Percentiles rank a stretch among this genome's conserved stretches.
Evolutionary conservation across 2,797 vertebrate genomes (phyloP).

Genomic region (Carcharodon carcharias): DNA sequence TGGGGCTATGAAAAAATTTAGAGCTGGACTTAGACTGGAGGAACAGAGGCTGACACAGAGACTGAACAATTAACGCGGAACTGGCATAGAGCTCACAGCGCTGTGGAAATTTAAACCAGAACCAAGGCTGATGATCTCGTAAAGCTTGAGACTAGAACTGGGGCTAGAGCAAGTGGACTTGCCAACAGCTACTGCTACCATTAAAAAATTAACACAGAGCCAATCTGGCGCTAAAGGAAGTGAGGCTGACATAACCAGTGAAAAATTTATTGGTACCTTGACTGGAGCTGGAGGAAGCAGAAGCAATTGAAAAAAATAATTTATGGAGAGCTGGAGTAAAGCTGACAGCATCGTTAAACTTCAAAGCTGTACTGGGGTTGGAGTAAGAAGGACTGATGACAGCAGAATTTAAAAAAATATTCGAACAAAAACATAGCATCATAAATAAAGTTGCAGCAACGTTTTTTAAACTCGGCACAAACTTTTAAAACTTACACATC

Average conservation of each 20-base stretch:
- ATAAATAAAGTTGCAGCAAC: background rate
- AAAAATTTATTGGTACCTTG: constrained; percentile 22
- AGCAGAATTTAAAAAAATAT: background rate
- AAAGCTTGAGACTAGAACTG: background rate
- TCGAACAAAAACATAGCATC: background rate
- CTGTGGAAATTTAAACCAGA: background rate
- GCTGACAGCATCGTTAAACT: constrained; percentile 16
- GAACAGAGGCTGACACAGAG: background rate
- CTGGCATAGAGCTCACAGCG: too few relatives aligned
- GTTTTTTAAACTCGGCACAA: background rate
- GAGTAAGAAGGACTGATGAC: background rate
- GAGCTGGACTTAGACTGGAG: background rate
- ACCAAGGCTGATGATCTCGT: background rate
- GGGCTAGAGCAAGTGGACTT: background rate
- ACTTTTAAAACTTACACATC: background rate
- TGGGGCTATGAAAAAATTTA: background rate
- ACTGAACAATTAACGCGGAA: background rate
- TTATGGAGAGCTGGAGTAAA: constrained; percentile 14
- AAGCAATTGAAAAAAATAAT: constrained; percentile 12
- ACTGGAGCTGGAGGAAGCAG: constrained; percentile 15
- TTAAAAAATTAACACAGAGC: background rate
- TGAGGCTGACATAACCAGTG: background rate
- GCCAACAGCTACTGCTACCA: background rate
- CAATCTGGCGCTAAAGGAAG: background rate
- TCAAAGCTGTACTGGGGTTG: background rate